A percentile compares a stretch with the other conserved stretches of the same genome.
phyloP scores from a whole-genome alignment of 1,140 invertebrate genomes.

The Pseudomyrmex sp. region DNA sequence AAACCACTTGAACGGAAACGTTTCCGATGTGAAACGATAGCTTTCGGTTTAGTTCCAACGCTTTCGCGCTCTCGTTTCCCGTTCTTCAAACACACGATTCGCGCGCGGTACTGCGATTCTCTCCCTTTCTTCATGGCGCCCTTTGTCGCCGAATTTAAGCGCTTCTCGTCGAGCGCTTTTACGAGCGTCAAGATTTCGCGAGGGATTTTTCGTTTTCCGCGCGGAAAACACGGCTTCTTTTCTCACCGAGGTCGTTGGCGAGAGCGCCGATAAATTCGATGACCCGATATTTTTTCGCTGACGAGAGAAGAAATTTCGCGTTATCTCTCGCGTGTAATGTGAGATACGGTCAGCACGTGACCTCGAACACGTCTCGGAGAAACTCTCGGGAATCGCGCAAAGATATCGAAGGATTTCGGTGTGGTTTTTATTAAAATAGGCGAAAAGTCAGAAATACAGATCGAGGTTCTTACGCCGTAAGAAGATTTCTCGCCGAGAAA shows the following conservation, averaged over 20 bases:
- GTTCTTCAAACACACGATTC: neutral
- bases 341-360: neutral
- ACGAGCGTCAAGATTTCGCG: slow-evolving; percentile 2
- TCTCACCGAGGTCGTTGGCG: too few species aligned
- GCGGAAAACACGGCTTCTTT: neutral
- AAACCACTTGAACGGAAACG: slow-evolving; percentile 23
- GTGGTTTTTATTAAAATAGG: slow-evolving; percentile 7
- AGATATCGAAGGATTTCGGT: neutral
- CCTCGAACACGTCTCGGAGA: neutral
- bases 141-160: slow-evolving; percentile 30
- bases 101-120: neutral
- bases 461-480: neutral
- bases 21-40: slow-evolving; percentile 16
- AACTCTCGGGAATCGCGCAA: neutral
- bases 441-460: neutral
- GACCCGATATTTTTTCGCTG: neutral
- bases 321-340: neutral
- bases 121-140: slow-evolving; percentile 22
- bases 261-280: slow-evolving; percentile 12
- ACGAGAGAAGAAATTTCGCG: neutral
- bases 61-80: neutral
- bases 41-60: slow-evolving; percentile 11
- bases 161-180: slow-evolving; percentile 33
- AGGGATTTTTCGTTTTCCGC: slow-evolving; percentile 45
- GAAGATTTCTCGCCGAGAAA: slow-evolving; percentile 5